These are phyloP conservation scores for Tinea semifulvella DNA, from an alignment of 2,888 invertebrate genomes.

Conservation along the genomic window DNA sequence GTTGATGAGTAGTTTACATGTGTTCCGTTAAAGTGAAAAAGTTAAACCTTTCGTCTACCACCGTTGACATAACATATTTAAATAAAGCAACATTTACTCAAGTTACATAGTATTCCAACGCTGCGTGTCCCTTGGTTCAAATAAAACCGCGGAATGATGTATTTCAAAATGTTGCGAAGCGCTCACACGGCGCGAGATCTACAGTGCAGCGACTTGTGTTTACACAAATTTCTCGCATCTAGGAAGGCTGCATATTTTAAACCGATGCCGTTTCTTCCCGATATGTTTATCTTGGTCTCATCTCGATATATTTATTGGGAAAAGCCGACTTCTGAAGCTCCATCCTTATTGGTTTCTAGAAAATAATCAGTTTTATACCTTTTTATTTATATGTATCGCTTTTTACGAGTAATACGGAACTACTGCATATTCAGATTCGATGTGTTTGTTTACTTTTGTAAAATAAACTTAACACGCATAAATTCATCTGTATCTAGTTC, in stretches of 20 bases:
- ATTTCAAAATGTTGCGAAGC: slow-evolving; percentile 33
- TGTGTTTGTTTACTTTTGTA: slow-evolving; percentile 1
- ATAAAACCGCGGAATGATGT: no score
- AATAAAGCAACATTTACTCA: no score
- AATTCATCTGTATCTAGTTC: neutral
- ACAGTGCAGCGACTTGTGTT: slow-evolving; percentile 26
- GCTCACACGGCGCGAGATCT: slow-evolving; percentile 18
- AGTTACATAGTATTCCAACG: no score
- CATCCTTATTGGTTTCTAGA: slow-evolving; percentile 42
- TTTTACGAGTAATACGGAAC: slow-evolving; percentile 4
- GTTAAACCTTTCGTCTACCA: no score
- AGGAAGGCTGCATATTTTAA: slow-evolving; percentile 56
- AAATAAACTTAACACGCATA: neutral
- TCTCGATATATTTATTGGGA: slow-evolving; percentile 59
- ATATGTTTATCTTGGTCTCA: slow-evolving; percentile 60
- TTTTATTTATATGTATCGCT: slow-evolving; percentile 4
- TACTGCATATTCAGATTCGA: neutral
- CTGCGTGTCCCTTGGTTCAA: no score
- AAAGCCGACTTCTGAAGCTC: slow-evolving; percentile 43
- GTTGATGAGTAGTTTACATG: no score
- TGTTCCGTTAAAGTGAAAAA: no score
- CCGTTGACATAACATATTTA: no score
- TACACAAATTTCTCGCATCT: slow-evolving; percentile 50
- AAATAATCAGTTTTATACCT: slow-evolving; percentile 10
- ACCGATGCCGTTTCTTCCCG: slow-evolving; percentile 38